Evolutionary conservation across 2,113 vertebrate species (phyloP).

Genomic region (Rhagologus leucostigma): DNA sequence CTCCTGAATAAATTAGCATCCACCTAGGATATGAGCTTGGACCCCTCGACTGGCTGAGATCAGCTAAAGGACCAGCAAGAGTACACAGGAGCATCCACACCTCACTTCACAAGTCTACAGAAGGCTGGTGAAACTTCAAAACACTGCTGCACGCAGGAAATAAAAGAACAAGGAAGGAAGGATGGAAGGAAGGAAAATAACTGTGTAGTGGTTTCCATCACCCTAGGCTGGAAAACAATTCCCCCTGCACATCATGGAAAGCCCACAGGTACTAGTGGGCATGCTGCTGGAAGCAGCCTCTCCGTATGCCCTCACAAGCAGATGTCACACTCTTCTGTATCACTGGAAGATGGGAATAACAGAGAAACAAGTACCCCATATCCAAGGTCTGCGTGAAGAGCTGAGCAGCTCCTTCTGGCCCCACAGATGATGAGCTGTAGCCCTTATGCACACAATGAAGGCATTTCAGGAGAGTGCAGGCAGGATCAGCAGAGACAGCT

Average conservation of each 20-base stretch:
- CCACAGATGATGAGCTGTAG: background rate
- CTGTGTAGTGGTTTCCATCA: background rate
- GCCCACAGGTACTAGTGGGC: background rate
- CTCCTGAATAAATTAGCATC: background rate
- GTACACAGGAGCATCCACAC: fast-evolving
- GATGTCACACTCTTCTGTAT: background rate
- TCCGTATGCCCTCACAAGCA: background rate
- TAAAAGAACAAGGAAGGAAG: too few relatives aligned
- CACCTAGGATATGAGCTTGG: background rate
- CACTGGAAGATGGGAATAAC: background rate
- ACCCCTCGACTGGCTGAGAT: background rate
- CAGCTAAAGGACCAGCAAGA: background rate
- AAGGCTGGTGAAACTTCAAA: background rate
- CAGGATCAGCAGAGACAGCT: background rate
- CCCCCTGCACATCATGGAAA: background rate
- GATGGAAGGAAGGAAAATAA: fast-evolving
- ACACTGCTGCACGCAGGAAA: background rate
- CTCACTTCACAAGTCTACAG: background rate
- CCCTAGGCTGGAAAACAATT: background rate
- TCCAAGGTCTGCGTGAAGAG: background rate
- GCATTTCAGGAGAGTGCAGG: background rate
- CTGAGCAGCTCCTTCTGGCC: background rate
- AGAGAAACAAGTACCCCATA: background rate
- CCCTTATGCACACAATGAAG: background rate
- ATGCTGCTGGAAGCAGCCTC: background rate